These are phyloP conservation scores for Cydia splendana DNA, from an alignment of 1,140 invertebrate species.

Conservation along the genomic window DNA sequence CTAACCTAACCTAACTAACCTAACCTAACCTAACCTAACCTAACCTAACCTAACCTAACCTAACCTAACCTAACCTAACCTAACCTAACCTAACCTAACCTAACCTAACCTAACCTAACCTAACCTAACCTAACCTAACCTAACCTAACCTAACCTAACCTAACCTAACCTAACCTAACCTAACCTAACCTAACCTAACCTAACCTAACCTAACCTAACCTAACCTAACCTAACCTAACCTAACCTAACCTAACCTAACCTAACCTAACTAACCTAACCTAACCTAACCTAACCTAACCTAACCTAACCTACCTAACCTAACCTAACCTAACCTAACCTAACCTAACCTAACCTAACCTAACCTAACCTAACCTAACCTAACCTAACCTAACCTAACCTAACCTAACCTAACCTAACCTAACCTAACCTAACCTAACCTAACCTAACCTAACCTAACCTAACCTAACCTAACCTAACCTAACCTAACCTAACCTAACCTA, in stretches of 20 bases:
- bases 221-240: too few relatives aligned
- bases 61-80: not conserved
- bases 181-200: too few relatives aligned
- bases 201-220: too few relatives aligned
- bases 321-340: too few relatives aligned
- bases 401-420: slow-evolving; percentile 40
- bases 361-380: slow-evolving; percentile 48
- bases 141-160: too few relatives aligned
- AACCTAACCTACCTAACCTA: too few relatives aligned
- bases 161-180: too few relatives aligned
- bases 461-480: slow-evolving; percentile 26
- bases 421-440: slow-evolving; percentile 40
- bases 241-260: slow-evolving; percentile 34
- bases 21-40: slow-evolving; percentile 14
- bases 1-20: slow-evolving; percentile 14
- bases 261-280: slow-evolving; percentile 37
- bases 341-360: slow-evolving; percentile 40
- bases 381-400: slow-evolving; percentile 45
- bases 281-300: too few relatives aligned
- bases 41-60: slow-evolving; percentile 14
- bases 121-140: too few relatives aligned
- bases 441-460: slow-evolving; percentile 41
- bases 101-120: too few relatives aligned
- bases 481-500: slow-evolving; percentile 34
- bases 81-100: not conserved